These are phyloP conservation scores for Verasper variegatus DNA, from an alignment of 2,113 vertebrate species.

Conservation along the genomic window DNA sequence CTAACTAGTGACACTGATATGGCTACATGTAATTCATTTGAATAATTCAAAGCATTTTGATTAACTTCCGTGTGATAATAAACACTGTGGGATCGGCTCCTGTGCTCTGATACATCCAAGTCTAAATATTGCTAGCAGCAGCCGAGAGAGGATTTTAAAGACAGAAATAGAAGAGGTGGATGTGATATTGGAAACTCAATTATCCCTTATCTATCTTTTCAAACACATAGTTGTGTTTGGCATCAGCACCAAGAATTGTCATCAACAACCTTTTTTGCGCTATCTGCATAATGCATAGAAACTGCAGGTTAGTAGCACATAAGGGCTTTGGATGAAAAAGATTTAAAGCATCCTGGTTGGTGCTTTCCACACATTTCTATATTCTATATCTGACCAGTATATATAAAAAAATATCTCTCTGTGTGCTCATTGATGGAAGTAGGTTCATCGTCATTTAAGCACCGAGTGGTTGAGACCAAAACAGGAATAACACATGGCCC, in stretches of 20 bases:
- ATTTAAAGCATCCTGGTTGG: not conserved
- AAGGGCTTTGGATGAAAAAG: not conserved
- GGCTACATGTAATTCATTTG: constrained; percentile 34
- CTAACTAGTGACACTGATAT: constrained; percentile 31
- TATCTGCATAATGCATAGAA: not conserved
- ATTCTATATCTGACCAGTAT: not conserved
- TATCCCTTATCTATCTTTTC: not conserved
- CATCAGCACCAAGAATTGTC: not conserved
- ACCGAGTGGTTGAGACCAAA: not conserved
- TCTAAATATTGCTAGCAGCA: not conserved
- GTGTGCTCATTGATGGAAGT: not conserved
- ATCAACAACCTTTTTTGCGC: not conserved
- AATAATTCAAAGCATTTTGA: constrained; percentile 56
- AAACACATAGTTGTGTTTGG: not conserved
- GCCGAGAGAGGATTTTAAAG: not conserved
- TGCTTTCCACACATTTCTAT: not conserved
- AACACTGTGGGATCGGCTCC: constrained; percentile 3
- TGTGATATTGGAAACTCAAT: not conserved
- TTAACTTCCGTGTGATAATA: constrained; percentile 23
- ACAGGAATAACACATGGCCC: not conserved
- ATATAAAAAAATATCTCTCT: not conserved
- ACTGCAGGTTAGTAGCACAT: not conserved
- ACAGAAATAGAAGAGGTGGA: not conserved
- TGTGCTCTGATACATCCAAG: not conserved
- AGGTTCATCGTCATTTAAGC: not conserved